Percentiles rank a stretch among this genome's conserved stretches.
phyloP scores from a whole-genome alignment of 2,888 invertebrate genomes.

The Drosophila buzzatii region DNA sequence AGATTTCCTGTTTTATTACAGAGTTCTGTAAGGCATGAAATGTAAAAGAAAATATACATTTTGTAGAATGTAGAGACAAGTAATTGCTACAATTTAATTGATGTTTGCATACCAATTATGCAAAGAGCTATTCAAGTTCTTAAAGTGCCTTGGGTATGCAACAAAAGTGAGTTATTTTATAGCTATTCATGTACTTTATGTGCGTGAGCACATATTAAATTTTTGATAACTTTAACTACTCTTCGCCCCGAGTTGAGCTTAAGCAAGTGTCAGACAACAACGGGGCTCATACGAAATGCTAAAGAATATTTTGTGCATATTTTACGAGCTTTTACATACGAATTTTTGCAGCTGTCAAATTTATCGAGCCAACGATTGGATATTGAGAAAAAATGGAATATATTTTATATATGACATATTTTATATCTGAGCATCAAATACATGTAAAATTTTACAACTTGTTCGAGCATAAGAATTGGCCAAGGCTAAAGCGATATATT shows the following conservation, averaged over 20 bases:
- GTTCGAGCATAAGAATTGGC: neutral
- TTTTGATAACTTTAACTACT: no score
- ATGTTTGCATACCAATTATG: no score
- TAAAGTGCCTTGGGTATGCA: neutral
- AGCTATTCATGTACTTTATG: conserved; percentile 1
- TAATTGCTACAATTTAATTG: no score
- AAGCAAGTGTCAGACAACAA: neutral
- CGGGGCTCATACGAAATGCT: neutral
- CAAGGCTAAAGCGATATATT: neutral
- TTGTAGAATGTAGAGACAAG: no score
- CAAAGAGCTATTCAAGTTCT: neutral
- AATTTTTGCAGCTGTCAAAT: neutral
- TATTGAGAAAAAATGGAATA: neutral
- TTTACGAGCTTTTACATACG: conserved; percentile 6
- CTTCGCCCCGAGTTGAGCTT: neutral
- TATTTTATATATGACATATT: neutral
- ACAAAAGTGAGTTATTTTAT: neutral
- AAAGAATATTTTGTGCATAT: conserved; percentile 1
- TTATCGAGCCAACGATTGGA: neutral
- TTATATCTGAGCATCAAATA: neutral
- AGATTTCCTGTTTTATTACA: neutral
- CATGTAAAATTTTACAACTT: neutral
- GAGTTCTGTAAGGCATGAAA: neutral
- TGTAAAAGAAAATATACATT: no score
- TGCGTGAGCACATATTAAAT: neutral